Conservation (phyloP, 2,797 vertebrate genomes). For the Microcaecilia unicolor region DNA sequence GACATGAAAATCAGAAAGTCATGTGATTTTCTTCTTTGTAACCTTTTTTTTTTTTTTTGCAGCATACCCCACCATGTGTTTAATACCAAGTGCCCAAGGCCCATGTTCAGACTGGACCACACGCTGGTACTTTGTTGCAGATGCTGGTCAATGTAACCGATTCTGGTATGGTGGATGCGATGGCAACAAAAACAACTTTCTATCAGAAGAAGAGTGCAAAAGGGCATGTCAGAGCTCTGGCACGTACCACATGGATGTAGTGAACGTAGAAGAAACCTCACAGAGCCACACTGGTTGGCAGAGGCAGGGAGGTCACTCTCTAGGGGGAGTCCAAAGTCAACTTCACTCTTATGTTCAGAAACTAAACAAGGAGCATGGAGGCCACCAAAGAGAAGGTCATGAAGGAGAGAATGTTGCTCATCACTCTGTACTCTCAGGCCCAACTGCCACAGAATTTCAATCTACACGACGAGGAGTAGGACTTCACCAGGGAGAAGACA, state of each 20-base stretch:
- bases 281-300: not conserved
- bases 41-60: not conserved
- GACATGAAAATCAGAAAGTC: no score
- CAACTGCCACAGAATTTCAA: not conserved
- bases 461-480: rapidly evolving
- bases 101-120: slow-evolving; percentile 71
- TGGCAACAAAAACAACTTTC: slow-evolving; percentile 86
- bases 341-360: not conserved
- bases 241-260: slow-evolving; percentile 3
- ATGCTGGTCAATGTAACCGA: slow-evolving; percentile 67
- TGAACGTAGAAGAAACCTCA: slow-evolving; percentile 6
- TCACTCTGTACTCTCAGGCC: not conserved
- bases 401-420: slow-evolving; percentile 7
- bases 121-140: slow-evolving; percentile 71
- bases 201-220: slow-evolving; percentile 70
- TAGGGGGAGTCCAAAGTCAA: not conserved
- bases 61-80: slow-evolving; percentile 63
- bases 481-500: not conserved
- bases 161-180: slow-evolving; percentile 93
- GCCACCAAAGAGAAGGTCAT: not conserved
- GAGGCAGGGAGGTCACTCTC: not conserved
- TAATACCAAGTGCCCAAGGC: slow-evolving; percentile 74
- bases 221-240: slow-evolving; percentile 39
- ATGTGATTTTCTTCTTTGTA: not conserved
- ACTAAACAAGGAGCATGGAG: slow-evolving; percentile 4